Evolutionary conservation across 2,888 invertebrate species (phyloP).

Genomic region (Nycteola revayana): DNA sequence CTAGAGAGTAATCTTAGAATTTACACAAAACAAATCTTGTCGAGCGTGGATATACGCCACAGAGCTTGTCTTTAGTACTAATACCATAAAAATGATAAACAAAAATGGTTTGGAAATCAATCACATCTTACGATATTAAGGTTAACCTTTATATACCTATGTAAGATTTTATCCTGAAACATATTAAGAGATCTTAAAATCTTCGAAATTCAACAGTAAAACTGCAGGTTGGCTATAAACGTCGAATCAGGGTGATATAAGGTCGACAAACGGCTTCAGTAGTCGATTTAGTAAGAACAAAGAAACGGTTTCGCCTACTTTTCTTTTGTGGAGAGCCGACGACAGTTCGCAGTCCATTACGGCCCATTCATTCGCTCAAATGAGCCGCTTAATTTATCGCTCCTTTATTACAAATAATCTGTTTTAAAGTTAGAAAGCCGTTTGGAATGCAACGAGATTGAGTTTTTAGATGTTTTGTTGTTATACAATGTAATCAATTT

Average conservation of each 20-base stretch:
- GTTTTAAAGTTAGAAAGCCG: constrained; percentile 42
- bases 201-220: constrained; percentile 55
- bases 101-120: too few species aligned
- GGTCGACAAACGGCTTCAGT: constrained; percentile 71
- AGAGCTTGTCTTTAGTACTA: too few species aligned
- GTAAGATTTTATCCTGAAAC: constrained; percentile 29
- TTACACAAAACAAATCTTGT: too few species aligned
- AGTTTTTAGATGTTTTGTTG: constrained; percentile 2
- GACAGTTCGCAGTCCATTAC: constrained; percentile 76
- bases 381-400: constrained; percentile 74
- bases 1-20: too few species aligned
- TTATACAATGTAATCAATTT: not conserved
- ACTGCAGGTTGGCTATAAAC: constrained; percentile 65
- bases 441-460: constrained; percentile 24
- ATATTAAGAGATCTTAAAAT: constrained; percentile 38
- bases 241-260: constrained; percentile 78
- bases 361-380: constrained; percentile 72
- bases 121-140: too few species aligned
- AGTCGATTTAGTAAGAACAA: constrained; percentile 78
- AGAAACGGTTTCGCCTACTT: constrained; percentile 66
- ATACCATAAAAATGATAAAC: too few species aligned
- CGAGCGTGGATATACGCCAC: too few species aligned
- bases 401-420: constrained; percentile 60
- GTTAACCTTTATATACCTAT: too few species aligned
- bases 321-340: constrained; percentile 67